Conservation (phyloP, 2,113 vertebrate genomes). For the Osmerus mordax region DNA sequence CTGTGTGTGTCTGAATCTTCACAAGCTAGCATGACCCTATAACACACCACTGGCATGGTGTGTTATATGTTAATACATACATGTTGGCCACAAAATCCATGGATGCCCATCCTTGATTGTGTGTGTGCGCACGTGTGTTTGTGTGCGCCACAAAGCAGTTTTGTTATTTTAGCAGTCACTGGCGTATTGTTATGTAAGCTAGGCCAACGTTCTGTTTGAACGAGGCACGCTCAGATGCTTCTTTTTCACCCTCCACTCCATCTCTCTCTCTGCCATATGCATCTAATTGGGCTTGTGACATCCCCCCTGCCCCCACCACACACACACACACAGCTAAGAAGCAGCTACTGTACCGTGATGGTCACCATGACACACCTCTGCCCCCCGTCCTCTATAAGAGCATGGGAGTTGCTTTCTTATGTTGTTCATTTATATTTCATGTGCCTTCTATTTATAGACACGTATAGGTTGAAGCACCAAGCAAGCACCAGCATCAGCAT, state of each 20-base stretch:
- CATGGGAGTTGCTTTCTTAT: constrained; percentile 48
- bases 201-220: constrained; percentile 48
- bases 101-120: background rate
- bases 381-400: constrained; percentile 39
- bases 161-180: background rate
- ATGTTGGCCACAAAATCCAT: background rate
- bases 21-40: too few relatives aligned
- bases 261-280: background rate
- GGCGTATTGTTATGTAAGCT: constrained; percentile 48
- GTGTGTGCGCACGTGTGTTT: too few relatives aligned
- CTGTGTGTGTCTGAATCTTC: too few relatives aligned
- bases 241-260: background rate
- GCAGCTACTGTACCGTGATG: constrained; percentile 4
- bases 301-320: constrained; percentile 10
- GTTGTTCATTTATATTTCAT: constrained; percentile 66
- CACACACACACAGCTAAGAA: background rate
- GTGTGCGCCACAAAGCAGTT: background rate
- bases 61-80: too few relatives aligned
- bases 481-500: too few relatives aligned
- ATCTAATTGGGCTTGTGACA: constrained; percentile 38
- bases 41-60: too few relatives aligned
- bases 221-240: constrained; percentile 14
- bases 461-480: background rate
- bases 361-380: constrained; percentile 16
- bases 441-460: constrained; percentile 58